Evolutionary conservation across 2,888 invertebrate genomes (phyloP), one percentile per base, ranked within the genome.

Genomic region (Rhorus exstirpatorius): DNA sequence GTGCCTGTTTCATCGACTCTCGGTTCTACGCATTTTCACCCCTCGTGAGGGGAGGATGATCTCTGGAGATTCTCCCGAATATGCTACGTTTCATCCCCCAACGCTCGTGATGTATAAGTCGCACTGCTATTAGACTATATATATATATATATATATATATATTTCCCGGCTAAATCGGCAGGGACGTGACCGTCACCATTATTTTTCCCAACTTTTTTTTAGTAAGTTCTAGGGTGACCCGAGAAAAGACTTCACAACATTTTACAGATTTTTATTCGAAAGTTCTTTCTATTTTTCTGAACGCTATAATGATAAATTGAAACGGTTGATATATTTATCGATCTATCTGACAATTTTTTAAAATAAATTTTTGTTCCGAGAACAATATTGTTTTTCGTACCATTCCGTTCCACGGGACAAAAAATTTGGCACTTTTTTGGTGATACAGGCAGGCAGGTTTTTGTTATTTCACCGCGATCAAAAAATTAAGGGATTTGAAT

Each of bases 11-110:
- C n/a, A n/a, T 10, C 41, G 41, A 41, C 41, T 31, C 53, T 58
- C 44, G 14, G n/a, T 26, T 72, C 17, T 51, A 38, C 38, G 46
- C 38, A 4, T 61, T 61, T 61, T 38, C 14, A 24, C 10, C 60
- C n/a, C 53, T 53, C 53, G 61, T 24, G 49, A 55, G 63, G 10
- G 19, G 14, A 67, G 24, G 67, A 67, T 67, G 8, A 58, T 67
- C 67, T 44, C 41, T 46, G 10, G 58, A 38, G 67, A 76, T 58
- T 72, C 58, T 6, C 35, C 26, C 21, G n/a, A 61, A 14, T 44
- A 14, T 44, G 21, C 35, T 75, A 6, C 14, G 44, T 75, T 55
- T 31, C 58, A 21, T 38, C 58, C 26, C 58, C 35, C 21, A 12
- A 58, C 38, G 41, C 17, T 8, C 12, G 41, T 21, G 44, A 46